Conservation (phyloP, 2,888 invertebrate species). For the Cataglyphis rosenhaueri region DNA sequence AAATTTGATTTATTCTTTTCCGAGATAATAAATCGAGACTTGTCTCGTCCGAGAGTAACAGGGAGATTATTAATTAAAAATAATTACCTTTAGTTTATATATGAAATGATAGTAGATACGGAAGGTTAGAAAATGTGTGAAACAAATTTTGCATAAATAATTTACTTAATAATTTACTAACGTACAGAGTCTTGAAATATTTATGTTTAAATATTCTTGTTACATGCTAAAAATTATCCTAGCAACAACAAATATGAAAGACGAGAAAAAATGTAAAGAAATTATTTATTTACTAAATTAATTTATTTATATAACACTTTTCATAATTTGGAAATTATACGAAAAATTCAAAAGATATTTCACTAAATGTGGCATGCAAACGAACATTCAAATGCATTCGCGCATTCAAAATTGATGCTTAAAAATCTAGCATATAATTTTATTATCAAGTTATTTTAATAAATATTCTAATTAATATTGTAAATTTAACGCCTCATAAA, state of each 20-base stretch:
- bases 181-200: not conserved
- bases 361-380: not conserved
- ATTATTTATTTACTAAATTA: not conserved
- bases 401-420: not conserved
- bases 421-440: not conserved
- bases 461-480: not conserved
- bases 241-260: not conserved
- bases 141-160: not conserved
- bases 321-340: not conserved
- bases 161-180: not conserved
- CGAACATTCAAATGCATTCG: not conserved
- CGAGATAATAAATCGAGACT: slow-evolving; percentile 11
- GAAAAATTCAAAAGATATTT: not conserved
- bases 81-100: not conserved
- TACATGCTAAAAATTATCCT: not conserved
- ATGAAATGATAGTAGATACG: not conserved
- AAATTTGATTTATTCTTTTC: not conserved
- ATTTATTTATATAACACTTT: not conserved
- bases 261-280: not conserved
- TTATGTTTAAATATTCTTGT: not conserved
- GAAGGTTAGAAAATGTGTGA: not conserved
- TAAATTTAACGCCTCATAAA: not conserved
- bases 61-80: not conserved
- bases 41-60: not conserved
- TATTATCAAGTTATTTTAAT: not conserved